These are phyloP conservation scores for Hippolais icterina DNA, from an alignment of 2,113 vertebrate genomes.

Conservation along the genomic window DNA sequence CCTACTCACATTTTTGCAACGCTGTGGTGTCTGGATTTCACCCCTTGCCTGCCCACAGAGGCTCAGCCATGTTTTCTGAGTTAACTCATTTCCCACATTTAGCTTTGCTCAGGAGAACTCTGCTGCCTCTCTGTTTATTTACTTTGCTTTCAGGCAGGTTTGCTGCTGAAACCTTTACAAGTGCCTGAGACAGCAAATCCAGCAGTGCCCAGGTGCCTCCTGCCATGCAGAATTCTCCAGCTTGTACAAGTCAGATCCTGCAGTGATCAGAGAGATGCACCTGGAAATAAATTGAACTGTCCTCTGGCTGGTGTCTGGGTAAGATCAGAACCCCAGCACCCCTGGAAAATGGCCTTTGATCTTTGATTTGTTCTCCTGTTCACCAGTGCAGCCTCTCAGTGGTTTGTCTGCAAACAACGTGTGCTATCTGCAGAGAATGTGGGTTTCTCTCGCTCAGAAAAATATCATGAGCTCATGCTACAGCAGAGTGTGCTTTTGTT, in stretches of 20 bases:
- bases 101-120: neutral
- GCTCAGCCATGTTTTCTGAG: fast-evolving
- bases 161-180: neutral
- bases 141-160: neutral
- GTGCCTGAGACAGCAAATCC: neutral
- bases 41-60: fast-evolving
- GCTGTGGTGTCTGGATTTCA: fast-evolving
- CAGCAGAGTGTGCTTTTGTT: neutral
- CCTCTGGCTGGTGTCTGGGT: neutral
- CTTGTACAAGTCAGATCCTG: fast-evolving
- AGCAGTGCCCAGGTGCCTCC: neutral
- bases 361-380: neutral
- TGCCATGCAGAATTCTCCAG: neutral
- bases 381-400: neutral
- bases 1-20: neutral
- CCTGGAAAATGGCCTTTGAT: neutral
- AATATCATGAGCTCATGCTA: neutral
- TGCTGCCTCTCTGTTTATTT: neutral
- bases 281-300: neutral
- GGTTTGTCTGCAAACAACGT: neutral
- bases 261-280: neutral
- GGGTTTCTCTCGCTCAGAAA: neutral
- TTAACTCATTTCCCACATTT: neutral
- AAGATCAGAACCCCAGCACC: neutral
- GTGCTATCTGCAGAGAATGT: neutral